phyloP scores from a whole-genome alignment of 1,140 invertebrate genomes.

The Aplysia californica region DNA sequence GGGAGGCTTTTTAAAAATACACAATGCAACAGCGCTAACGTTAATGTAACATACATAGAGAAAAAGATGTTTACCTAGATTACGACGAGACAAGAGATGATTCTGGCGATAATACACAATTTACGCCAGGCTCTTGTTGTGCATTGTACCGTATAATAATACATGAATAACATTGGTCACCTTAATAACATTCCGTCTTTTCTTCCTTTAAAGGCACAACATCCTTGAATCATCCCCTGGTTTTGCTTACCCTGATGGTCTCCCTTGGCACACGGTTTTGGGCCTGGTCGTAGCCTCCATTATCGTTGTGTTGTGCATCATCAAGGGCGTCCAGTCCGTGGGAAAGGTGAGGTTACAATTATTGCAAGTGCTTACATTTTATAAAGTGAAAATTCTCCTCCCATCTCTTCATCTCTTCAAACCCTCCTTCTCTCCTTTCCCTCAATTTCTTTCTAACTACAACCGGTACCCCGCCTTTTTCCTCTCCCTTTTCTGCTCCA shows the following conservation, averaged over 20 bases:
- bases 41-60: too few species aligned
- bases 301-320: conserved; percentile 95
- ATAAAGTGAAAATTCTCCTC: background rate
- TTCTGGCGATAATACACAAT: too few species aligned
- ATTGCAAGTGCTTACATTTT: background rate
- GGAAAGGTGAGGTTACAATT: conserved; percentile 77
- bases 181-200: too few species aligned
- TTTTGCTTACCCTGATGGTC: conserved; percentile 84
- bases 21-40: too few species aligned
- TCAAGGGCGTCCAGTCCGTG: conserved; percentile 95
- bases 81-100: too few species aligned
- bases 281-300: conserved; percentile 91
- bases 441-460: background rate
- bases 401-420: too few species aligned
- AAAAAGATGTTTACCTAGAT: too few species aligned
- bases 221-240: conserved; percentile 66
- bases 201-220: conserved; percentile 13
- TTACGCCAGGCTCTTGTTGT: too few species aligned
- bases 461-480: background rate
- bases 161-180: too few species aligned
- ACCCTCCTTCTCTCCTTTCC: background rate
- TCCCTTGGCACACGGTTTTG: conserved; percentile 92
- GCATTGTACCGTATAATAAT: too few species aligned
- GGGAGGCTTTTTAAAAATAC: too few species aligned
- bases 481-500: too few species aligned